A percentile compares a stretch with the other conserved stretches of the same genome.
Conservation (phyloP, 2,888 invertebrate genomes). For the Arge pagana region DNA sequence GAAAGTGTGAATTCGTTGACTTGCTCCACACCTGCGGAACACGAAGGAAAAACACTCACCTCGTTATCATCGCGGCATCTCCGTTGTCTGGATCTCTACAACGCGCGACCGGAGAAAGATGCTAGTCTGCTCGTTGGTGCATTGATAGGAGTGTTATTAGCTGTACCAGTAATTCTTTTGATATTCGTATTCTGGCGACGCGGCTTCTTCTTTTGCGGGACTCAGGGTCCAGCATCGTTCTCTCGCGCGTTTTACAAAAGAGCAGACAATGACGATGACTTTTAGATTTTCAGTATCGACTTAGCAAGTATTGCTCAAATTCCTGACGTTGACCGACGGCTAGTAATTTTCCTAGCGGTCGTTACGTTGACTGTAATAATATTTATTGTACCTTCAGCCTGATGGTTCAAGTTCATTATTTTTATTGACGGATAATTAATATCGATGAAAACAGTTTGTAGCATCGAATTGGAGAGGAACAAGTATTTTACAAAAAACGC, state of each 20-base stretch:
- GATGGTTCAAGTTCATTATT: too few species aligned
- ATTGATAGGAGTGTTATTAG: constrained; percentile 69
- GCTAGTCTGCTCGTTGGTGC: constrained; percentile 72
- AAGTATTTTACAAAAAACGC: too few species aligned
- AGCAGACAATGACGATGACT: constrained; percentile 64
- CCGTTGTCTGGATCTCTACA: constrained; percentile 70
- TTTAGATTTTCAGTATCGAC: too few species aligned
- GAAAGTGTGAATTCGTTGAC: constrained; percentile 47
- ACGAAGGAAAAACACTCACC: constrained; percentile 64
- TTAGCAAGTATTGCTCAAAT: too few species aligned
- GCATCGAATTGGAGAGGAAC: too few species aligned
- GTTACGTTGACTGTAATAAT: too few species aligned
- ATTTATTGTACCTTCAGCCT: too few species aligned
- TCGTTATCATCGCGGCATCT: constrained; percentile 65
- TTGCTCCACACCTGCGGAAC: constrained; percentile 71
- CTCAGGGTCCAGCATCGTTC: constrained; percentile 65
- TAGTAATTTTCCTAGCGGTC: too few species aligned
- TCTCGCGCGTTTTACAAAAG: constrained; percentile 75
- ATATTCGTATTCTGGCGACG: constrained; percentile 67
- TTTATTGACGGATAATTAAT: too few species aligned
- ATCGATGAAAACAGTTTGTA: too few species aligned
- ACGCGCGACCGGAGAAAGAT: constrained; percentile 69
- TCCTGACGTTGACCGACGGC: too few species aligned
- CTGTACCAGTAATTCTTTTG: constrained; percentile 69
- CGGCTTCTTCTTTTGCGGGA: constrained; percentile 67